Conservation (phyloP, 2,888 invertebrate genomes). For the Coelinius sp. region DNA sequence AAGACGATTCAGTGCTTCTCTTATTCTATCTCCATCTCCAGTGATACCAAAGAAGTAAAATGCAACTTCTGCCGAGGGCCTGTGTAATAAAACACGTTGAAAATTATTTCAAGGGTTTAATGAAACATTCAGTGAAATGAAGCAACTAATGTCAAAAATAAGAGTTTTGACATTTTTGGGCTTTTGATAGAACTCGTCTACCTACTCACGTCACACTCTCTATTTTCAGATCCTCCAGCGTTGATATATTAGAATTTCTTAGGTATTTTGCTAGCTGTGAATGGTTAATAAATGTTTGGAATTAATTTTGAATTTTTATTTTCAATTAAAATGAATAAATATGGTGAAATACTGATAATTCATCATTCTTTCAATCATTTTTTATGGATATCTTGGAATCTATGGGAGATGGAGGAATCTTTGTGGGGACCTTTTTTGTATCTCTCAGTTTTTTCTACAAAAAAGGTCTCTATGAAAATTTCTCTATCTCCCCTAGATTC, state of each 20-base stretch:
- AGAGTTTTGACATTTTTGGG: constrained; percentile 42
- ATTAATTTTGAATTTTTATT: too few species aligned
- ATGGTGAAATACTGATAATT: too few species aligned
- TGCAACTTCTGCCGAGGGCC: constrained; percentile 66
- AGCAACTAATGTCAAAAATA: not conserved
- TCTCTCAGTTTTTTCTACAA: too few species aligned
- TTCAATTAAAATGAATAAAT: too few species aligned
- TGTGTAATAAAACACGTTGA: constrained; percentile 65
- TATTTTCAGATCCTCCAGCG: constrained; percentile 77
- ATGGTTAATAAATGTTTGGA: too few species aligned
- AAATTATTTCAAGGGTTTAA: too few species aligned
- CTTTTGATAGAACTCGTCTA: constrained; percentile 42
- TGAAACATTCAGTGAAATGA: not conserved
- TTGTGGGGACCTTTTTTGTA: too few species aligned
- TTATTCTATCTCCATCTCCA: constrained; percentile 73
- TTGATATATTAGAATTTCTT: constrained; percentile 78
- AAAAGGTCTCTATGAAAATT: too few species aligned
- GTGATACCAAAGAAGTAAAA: constrained; percentile 72
- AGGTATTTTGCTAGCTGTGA: constrained; percentile 79
- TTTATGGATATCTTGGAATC: too few species aligned
- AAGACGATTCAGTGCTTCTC: constrained; percentile 74
- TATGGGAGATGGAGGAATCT: too few species aligned
- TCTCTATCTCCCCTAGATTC: too few species aligned
- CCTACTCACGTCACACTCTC: constrained; percentile 79
- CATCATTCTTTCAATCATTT: too few species aligned